Percentiles rank a stretch among this genome's conserved stretches.
Conservation (phyloP, 2,888 invertebrate species). For the Ophion obscuratus region DNA sequence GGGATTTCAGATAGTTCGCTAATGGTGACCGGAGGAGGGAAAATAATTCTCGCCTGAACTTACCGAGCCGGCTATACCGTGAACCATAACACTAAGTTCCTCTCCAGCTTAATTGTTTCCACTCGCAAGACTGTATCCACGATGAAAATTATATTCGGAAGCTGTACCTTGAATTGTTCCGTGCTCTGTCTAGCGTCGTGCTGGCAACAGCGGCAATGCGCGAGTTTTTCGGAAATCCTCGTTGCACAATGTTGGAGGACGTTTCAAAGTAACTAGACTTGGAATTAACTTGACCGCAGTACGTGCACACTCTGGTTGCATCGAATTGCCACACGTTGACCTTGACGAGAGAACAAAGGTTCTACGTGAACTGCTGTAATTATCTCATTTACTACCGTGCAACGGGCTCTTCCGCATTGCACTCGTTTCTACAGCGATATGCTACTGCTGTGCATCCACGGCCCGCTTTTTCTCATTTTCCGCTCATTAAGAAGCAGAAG, state of each 20-base stretch:
- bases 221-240: not conserved
- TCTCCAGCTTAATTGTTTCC: slow-evolving; percentile 30
- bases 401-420: slow-evolving; percentile 23
- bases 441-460: not conserved
- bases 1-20: slow-evolving; percentile 25
- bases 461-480: slow-evolving; percentile 65
- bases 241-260: too few species aligned
- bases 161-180: not conserved
- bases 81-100: slow-evolving; percentile 27
- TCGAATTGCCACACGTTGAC: not conserved
- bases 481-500: slow-evolving; percentile 64
- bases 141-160: slow-evolving; percentile 22
- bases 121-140: slow-evolving; percentile 3
- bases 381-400: slow-evolving; percentile 16
- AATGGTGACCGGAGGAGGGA: slow-evolving; percentile 31
- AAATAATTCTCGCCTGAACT: slow-evolving; percentile 47
- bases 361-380: not conserved
- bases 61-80: slow-evolving; percentile 30
- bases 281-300: not conserved
- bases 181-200: not conserved
- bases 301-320: not conserved
- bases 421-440: slow-evolving; percentile 18
- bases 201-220: not conserved
- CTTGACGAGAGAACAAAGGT: not conserved
- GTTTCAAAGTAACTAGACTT: too few species aligned